A percentile compares a stretch with the other conserved stretches of the same genome.
Conservation (phyloP, 2,113 vertebrate genomes). For the Ameiurus melas region DNA sequence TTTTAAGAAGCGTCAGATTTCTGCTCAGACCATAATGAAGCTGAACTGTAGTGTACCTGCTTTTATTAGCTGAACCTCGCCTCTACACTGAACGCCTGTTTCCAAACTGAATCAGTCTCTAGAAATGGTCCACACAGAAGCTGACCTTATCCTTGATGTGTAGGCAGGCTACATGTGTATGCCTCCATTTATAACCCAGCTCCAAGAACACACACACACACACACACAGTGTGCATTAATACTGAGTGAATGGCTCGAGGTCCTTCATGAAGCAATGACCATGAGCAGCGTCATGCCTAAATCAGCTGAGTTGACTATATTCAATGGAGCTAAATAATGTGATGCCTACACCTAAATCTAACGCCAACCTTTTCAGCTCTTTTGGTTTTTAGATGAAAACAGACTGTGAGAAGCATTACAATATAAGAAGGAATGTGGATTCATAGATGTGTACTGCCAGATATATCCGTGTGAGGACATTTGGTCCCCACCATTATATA, state of each 20-base stretch:
- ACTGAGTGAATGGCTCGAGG: neutral
- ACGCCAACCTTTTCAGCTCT: neutral
- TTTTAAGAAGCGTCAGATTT: neutral
- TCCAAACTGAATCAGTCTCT: conserved; percentile 9
- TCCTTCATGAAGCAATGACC: neutral
- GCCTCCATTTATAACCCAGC: conserved; percentile 11
- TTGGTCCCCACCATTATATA: neutral
- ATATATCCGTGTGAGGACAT: neutral
- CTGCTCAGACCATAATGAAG: neutral
- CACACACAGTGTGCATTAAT: conserved; percentile 25
- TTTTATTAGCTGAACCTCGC: neutral
- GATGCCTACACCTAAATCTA: neutral
- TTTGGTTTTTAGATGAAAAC: neutral
- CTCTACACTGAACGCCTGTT: neutral
- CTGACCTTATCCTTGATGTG: neutral
- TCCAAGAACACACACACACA: neutral
- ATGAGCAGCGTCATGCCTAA: neutral
- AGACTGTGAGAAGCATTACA: neutral
- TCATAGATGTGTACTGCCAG: neutral
- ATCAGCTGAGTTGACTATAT: neutral
- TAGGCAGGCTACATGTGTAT: neutral
- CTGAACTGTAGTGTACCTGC: neutral
- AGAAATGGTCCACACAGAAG: neutral
- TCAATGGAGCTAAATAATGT: neutral
- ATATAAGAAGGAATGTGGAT: neutral